Conservation (phyloP, 2,113 vertebrate genomes). For the Oxyura jamaicensis region DNA sequence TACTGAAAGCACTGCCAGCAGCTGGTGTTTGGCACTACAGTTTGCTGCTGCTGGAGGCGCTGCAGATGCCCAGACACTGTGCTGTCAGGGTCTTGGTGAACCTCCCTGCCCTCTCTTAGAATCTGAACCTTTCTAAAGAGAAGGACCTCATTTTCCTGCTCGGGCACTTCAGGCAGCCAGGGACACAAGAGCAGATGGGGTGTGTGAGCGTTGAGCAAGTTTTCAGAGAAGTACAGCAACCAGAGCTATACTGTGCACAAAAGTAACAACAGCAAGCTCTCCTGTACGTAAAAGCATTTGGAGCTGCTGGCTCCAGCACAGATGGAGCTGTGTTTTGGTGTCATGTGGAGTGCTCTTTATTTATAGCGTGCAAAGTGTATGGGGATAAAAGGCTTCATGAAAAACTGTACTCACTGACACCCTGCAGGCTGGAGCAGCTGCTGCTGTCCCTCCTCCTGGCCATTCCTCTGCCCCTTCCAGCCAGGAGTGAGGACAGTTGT, state of each 20-base stretch:
- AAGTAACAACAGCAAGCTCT: neutral
- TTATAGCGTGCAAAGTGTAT: neutral
- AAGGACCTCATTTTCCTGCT: neutral
- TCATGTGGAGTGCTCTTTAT: neutral
- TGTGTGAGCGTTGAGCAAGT: neutral
- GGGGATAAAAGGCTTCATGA: neutral
- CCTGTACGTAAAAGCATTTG: neutral
- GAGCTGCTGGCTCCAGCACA: neutral
- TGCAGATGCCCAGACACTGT: neutral
- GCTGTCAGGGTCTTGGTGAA: neutral
- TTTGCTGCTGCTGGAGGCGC: neutral
- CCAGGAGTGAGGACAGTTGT: neutral
- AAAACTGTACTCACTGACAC: neutral
- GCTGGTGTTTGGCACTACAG: neutral
- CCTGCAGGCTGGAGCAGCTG: neutral
- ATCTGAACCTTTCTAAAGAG: neutral
- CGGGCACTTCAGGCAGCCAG: neutral
- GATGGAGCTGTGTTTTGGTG: neutral
- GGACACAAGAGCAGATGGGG: accelerated
- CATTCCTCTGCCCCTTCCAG: neutral
- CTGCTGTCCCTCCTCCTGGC: neutral
- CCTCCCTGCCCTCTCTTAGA: neutral
- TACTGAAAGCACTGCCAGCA: neutral
- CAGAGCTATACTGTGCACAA: neutral
- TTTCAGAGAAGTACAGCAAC: neutral